Evolutionary conservation across 2,888 invertebrate genomes (phyloP), one percentile per base, ranked within the genome.

Genomic region (Anoplius nigerrimus): DNA sequence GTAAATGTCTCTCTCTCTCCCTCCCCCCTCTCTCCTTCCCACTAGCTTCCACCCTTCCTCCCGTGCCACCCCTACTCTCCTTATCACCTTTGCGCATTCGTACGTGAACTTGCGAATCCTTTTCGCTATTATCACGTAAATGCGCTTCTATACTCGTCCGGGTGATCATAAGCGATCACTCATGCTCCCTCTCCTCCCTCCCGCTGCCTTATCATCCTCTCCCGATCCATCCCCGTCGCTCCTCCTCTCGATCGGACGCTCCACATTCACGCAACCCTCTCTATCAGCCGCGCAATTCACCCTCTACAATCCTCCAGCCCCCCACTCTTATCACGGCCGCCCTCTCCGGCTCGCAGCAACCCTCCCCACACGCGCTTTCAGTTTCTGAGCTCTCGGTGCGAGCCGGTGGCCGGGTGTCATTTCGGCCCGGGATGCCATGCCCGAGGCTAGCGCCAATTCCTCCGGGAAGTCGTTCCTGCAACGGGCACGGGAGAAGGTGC

Each of bases 401-500:
- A 72, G 76, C 74, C 74, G 75, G 71, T 78, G 76, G 73, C 78
- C 77, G 76, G 75, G 75, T 74, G 75, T 83, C 84, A 86, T 74
- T 87, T 81, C 79, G 82, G 86, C 86, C 86, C 85, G 87, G 86
- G 86, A 87, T 86, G 85, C 82, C 84, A 87, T 87, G 85, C 84
- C 85, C 86, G 87, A 84, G 84, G 84, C 84, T 76, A 83, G 81
- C 67, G 79, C 78, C 76, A 84, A 83, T 81, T 79, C 82, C 82
- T 80, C 84, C 78, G 84, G 84, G 80, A 88, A 87, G 82, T 89
- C 89, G 71, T 86, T 90, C 79, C 84, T 90, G 66, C 89, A 89
- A 73, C 88, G 89, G 76, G 89, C 90, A 54, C 86, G 90, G 69
- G 88, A 88, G 73, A 90, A 90, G 84, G 86, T 90, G 67, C 82